Conservation (phyloP, 2,113 vertebrate genomes). For the Myiagra hebetior region DNA sequence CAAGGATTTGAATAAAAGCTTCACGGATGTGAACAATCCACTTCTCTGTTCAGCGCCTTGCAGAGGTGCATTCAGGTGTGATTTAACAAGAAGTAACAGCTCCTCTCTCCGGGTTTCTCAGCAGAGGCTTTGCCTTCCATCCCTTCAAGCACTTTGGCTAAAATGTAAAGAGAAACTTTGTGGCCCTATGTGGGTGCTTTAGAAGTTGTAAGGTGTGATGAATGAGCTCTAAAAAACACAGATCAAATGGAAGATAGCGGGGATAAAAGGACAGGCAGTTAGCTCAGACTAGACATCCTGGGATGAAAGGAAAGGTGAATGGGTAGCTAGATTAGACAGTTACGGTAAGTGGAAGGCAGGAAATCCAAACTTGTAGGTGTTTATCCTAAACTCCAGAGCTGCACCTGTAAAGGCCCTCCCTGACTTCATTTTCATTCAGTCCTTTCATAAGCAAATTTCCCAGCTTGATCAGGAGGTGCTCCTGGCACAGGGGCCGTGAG, state of each 20-base stretch:
- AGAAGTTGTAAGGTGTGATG: slow-evolving; percentile 54
- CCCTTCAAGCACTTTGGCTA: slow-evolving; percentile 45
- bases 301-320: slow-evolving; percentile 62
- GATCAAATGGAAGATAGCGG: slow-evolving; percentile 48
- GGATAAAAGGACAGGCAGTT: slow-evolving; percentile 63
- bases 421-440: not conserved
- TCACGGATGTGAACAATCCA: not conserved
- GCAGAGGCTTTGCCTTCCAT: slow-evolving; percentile 11
- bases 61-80: not conserved
- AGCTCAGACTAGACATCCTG: slow-evolving; percentile 62
- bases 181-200: slow-evolving; percentile 42
- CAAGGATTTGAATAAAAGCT: not conserved
- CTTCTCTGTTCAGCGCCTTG: not conserved
- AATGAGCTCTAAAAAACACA: slow-evolving; percentile 57
- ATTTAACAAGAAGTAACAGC: slow-evolving; percentile 40
- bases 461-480: not conserved
- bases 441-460: slow-evolving; percentile 33
- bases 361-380: slow-evolving; percentile 61
- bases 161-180: slow-evolving; percentile 50
- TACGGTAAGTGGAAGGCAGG: slow-evolving; percentile 36
- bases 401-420: slow-evolving; percentile 31
- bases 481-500: not conserved
- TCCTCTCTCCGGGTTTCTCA: not conserved
- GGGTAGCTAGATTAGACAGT: slow-evolving; percentile 43
- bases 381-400: slow-evolving; percentile 37